These are phyloP conservation scores for Drosophila subquinaria DNA, from an alignment of 2,888 invertebrate genomes.

Conservation along the genomic window DNA sequence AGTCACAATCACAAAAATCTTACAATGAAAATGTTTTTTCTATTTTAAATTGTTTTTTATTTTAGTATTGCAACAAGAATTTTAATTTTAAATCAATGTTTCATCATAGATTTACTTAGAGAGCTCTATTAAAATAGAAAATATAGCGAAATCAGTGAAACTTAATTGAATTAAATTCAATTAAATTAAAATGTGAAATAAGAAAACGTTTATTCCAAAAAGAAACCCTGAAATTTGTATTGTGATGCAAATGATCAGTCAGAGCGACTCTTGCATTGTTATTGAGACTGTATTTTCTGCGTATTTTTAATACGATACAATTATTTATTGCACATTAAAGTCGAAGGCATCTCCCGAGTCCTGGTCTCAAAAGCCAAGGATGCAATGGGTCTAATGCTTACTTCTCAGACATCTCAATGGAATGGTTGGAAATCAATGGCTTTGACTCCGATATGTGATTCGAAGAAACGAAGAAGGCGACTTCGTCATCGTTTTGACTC, in stretches of 20 bases:
- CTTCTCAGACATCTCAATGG: constrained; percentile 1
- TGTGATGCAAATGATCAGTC: background rate
- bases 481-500: constrained; percentile 42
- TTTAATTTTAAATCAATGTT: too few relatives aligned
- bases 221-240: too few relatives aligned
- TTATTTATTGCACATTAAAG: constrained; percentile 68
- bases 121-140: too few relatives aligned
- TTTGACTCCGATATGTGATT: constrained; percentile 47
- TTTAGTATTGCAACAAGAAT: too few relatives aligned
- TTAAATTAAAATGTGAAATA: too few relatives aligned
- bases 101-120: too few relatives aligned
- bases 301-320: constrained; percentile 37
- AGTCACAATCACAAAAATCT: too few relatives aligned
- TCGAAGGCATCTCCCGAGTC: constrained; percentile 30
- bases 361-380: constrained; percentile 25
- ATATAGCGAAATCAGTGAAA: too few relatives aligned
- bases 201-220: background rate
- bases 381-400: constrained; percentile 47
- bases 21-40: too few relatives aligned
- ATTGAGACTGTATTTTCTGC: constrained; percentile 13
- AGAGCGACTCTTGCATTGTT: background rate
- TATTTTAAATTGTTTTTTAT: too few relatives aligned
- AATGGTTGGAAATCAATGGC: constrained; percentile 64
- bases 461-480: background rate
- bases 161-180: too few relatives aligned